Percentiles rank a stretch among this genome's conserved stretches.
Evolutionary conservation across 1,140 invertebrate species (phyloP).

Genomic region (Heliconius melpomene): DNA sequence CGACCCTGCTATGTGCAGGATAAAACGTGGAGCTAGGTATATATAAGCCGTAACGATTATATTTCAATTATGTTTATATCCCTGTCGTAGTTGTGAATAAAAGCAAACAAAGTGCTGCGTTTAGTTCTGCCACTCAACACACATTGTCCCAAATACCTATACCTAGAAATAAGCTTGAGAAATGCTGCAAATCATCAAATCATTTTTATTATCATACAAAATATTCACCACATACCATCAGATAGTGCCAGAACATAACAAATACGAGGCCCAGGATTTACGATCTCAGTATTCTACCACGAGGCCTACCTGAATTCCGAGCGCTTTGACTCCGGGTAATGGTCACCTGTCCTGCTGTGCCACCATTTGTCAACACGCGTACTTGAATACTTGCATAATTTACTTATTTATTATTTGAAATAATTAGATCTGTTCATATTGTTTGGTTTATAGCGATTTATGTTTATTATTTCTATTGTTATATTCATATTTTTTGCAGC

Average conservation of each 20-base stretch:
- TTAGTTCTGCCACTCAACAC: no score
- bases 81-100: no score
- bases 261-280: not conserved
- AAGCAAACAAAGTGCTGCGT: no score
- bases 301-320: slow-evolving; percentile 64
- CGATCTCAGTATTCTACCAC: slow-evolving; percentile 22
- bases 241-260: not conserved
- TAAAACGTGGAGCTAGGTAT: no score
- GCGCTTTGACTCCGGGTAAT: slow-evolving; percentile 48
- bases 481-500: not conserved
- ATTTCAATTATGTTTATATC: no score
- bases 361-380: slow-evolving; percentile 61
- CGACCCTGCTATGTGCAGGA: no score
- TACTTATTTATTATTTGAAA: slow-evolving; percentile 9
- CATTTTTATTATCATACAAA: no score
- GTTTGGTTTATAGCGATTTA: not conserved
- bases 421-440: not conserved
- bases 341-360: slow-evolving; percentile 61
- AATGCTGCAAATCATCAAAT: no score
- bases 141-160: no score
- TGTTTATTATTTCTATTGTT: not conserved
- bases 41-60: no score
- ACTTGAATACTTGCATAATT: slow-evolving; percentile 20
- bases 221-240: not conserved
- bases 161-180: no score